phyloP scores from a whole-genome alignment of 2,888 invertebrate species.

The Euzophera pinguis region DNA sequence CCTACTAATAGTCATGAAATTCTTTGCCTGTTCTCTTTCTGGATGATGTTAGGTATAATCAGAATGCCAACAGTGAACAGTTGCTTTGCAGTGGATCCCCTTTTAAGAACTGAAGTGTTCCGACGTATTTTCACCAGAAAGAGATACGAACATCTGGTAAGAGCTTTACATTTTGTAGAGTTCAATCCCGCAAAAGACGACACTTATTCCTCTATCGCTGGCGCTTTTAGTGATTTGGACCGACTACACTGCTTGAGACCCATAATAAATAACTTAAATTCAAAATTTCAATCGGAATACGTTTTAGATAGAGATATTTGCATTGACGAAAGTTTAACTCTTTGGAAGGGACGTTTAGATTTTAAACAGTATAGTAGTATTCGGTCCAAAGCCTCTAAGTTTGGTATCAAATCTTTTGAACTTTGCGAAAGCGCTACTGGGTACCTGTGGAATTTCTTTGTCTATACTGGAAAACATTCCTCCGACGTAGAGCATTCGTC shows the following conservation, averaged over 20 bases:
- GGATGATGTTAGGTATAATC: constrained; percentile 13
- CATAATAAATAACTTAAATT: background rate
- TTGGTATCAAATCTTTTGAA: constrained; percentile 16
- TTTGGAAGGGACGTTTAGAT: constrained; percentile 12
- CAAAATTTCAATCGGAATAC: background rate
- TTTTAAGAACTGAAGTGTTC: constrained; percentile 17
- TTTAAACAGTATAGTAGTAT: no score
- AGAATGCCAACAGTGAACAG: constrained; percentile 18
- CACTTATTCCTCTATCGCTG: no score
- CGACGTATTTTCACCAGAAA: background rate
- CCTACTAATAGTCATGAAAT: background rate
- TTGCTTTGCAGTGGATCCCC: constrained; percentile 22
- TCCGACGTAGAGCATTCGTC: no score
- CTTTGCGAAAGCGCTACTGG: constrained; percentile 20
- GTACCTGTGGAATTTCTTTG: constrained; percentile 1
- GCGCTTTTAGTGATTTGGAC: no score
- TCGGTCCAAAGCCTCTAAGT: constrained; percentile 20
- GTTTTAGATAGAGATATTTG: constrained; percentile 8
- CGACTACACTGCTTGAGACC: constrained; percentile 8
- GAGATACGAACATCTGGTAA: background rate
- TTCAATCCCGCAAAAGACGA: no score
- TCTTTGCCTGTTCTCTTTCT: background rate
- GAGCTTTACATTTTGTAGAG: constrained; percentile 23
- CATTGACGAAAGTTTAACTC: constrained; percentile 19
- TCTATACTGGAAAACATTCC: background rate